A percentile compares a stretch with the other conserved stretches of the same genome.
phyloP scores from a whole-genome alignment of 2,113 vertebrate species.

The Rhinopomastus cyanomelas region DNA sequence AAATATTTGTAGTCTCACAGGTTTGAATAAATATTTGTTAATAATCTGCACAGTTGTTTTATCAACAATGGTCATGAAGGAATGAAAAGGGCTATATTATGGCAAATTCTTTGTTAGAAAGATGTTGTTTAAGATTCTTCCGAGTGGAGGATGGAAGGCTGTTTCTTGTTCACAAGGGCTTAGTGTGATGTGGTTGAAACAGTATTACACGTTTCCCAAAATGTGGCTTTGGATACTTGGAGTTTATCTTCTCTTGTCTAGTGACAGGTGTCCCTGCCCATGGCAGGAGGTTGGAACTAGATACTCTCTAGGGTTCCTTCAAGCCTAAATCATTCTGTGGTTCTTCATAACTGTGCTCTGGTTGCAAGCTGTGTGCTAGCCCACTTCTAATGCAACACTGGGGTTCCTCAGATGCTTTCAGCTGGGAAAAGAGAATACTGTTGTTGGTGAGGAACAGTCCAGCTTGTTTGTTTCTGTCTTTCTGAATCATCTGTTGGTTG shows the following conservation, averaged over 20 bases:
- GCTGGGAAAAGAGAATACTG: not conserved
- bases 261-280: no score
- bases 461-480: not conserved
- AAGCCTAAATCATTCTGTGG: no score
- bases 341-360: not conserved
- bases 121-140: not conserved
- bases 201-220: not conserved
- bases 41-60: rapidly evolving
- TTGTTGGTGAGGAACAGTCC: not conserved
- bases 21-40: not conserved
- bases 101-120: not conserved
- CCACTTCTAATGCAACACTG: not conserved
- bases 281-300: no score
- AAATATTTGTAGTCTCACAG: not conserved
- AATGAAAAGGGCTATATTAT: not conserved
- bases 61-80: not conserved
- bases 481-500: not conserved
- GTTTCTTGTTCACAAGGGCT: not conserved
- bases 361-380: not conserved
- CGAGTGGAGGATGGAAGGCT: not conserved
- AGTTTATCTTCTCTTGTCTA: not conserved
- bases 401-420: not conserved
- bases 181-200: not conserved
- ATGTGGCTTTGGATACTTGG: not conserved
- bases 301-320: no score